phyloP scores from a whole-genome alignment of 2,888 invertebrate species.

The Melieria crassipennis region DNA sequence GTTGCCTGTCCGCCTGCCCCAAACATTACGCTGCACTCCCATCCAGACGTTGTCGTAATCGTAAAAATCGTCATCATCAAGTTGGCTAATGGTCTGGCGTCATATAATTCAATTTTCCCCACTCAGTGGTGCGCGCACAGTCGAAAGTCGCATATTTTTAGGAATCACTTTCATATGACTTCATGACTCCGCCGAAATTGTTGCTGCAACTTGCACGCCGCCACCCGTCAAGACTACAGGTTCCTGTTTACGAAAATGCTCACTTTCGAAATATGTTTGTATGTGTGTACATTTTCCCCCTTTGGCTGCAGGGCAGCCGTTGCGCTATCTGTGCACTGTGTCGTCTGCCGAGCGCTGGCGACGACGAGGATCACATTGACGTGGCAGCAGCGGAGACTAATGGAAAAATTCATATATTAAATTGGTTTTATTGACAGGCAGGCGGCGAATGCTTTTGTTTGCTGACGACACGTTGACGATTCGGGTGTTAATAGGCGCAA shows the following conservation, averaged over 20 bases:
- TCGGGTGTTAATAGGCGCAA: conserved; percentile 13
- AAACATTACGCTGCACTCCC: no score
- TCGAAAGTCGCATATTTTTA: neutral
- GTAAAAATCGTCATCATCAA: conserved; percentile 36
- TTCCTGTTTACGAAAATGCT: neutral
- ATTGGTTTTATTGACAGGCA: conserved; percentile 61
- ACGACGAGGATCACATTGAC: conserved; percentile 10
- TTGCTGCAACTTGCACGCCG: conserved; percentile 1
- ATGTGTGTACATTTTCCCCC: neutral
- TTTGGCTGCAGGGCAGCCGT: neutral
- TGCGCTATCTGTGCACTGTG: neutral
- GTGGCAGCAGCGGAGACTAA: conserved; percentile 46
- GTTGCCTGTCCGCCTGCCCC: no score
- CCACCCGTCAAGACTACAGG: neutral
- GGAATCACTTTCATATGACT: neutral
- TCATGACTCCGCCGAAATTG: neutral
- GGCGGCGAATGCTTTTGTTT: conserved; percentile 22
- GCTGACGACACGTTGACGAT: conserved; percentile 29
- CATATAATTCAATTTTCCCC: conserved; percentile 14
- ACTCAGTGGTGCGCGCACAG: neutral
- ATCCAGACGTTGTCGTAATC: neutral
- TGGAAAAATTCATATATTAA: conserved; percentile 62
- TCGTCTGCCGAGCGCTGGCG: neutral
- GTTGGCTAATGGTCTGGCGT: conserved; percentile 29
- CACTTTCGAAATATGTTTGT: neutral